These are phyloP conservation scores for Phyllotreta cruciferae DNA, from an alignment of 2,888 invertebrate species.

Conservation along the genomic window DNA sequence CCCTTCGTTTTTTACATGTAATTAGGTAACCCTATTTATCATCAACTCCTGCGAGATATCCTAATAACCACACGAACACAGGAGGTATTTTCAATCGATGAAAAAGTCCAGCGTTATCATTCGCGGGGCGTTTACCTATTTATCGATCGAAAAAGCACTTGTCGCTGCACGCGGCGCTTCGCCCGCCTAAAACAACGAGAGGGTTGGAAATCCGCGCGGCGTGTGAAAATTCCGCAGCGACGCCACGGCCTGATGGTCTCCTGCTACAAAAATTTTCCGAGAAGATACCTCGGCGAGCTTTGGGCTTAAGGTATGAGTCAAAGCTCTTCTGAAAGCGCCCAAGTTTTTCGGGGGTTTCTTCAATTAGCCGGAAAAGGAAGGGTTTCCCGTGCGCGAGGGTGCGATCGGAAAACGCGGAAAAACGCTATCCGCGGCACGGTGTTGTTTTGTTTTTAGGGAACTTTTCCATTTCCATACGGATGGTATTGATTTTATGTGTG, in stretches of 20 bases:
- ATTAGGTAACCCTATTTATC: too few relatives aligned
- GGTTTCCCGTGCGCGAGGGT: background rate
- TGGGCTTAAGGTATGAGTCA: conserved; percentile 33
- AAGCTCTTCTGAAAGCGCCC: conserved; percentile 27
- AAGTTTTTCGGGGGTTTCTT: conserved; percentile 32
- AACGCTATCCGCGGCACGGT: background rate
- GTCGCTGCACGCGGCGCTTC: conserved; percentile 10
- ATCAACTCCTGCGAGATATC: too few relatives aligned
- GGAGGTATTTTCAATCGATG: too few relatives aligned
- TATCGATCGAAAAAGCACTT: conserved; percentile 20
- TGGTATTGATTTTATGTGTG: conserved; percentile 12
- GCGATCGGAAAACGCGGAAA: conserved; percentile 7
- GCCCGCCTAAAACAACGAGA: background rate
- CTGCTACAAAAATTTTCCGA: conserved; percentile 37
- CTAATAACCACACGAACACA: too few relatives aligned
- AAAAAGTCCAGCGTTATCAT: too few relatives aligned
- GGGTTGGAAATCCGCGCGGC: conserved; percentile 24
- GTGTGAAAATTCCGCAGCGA: conserved; percentile 25
- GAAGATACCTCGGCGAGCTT: conserved; percentile 41
- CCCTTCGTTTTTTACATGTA: too few relatives aligned
- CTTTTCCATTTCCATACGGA: conserved; percentile 14
- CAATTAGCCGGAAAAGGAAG: conserved; percentile 29
- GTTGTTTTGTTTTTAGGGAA: conserved; percentile 7
- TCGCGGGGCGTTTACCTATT: too few relatives aligned
- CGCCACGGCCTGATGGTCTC: conserved; percentile 25